Evolutionary conservation across 2,888 invertebrate genomes (phyloP).

Genomic region (Polydrusus pterygomalis): DNA sequence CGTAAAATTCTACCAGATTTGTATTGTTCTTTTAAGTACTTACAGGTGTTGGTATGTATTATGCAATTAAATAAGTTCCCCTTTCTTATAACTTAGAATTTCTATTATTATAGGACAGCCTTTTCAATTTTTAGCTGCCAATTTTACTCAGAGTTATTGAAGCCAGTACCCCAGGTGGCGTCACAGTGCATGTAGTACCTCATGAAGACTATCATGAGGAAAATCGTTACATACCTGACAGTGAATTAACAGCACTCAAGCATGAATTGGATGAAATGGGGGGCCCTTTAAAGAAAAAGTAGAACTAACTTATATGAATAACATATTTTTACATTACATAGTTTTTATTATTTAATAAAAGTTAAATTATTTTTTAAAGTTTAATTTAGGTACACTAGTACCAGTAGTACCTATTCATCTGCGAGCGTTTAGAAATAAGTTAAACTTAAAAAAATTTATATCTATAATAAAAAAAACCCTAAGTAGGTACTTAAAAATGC

Average conservation of each 20-base stretch:
- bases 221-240: constrained; percentile 89
- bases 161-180: constrained; percentile 85
- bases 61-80: background rate
- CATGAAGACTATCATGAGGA: constrained; percentile 82
- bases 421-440: too few relatives aligned
- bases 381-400: too few relatives aligned
- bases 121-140: constrained; percentile 73
- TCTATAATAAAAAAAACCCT: too few relatives aligned
- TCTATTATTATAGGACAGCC: too few relatives aligned
- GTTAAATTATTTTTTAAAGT: too few relatives aligned
- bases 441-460: too few relatives aligned
- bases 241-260: constrained; percentile 84
- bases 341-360: too few relatives aligned
- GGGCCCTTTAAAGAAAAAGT: constrained; percentile 74
- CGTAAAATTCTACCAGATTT: background rate
- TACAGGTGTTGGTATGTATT: background rate
- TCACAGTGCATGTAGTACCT: constrained; percentile 80
- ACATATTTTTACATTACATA: background rate
- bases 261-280: constrained; percentile 82
- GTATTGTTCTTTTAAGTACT: background rate
- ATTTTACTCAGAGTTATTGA: constrained; percentile 84
- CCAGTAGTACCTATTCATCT: too few relatives aligned
- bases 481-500: too few relatives aligned
- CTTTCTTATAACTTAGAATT: too few relatives aligned
- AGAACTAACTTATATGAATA: constrained; percentile 27